Base-by-base conservation (phyloP, 2,888 invertebrate genomes). In the Julus scandinavius region DNA sequence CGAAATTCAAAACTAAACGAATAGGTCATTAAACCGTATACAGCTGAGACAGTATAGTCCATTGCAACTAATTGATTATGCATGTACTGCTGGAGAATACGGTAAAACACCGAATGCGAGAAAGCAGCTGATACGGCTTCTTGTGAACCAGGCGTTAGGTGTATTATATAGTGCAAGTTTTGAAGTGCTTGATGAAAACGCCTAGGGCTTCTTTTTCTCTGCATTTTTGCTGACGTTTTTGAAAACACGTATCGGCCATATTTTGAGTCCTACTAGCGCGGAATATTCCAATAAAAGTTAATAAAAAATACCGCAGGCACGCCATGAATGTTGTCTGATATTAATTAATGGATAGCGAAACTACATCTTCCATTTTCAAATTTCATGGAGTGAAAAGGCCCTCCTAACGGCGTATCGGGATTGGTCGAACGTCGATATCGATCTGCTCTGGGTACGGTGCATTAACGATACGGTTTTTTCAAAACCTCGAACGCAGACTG, bases 331-430 rank as follows among this genome's bases (percentile, higher is more conserved):
- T 72, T 72, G 72, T n/a, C 29, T 29, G 72, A 72, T 29, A 72
- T 72, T 72, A 72, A 72, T 72, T 72, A 72, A 72, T 29, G 29
- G 29, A 72, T 29, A n/a, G 29, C n/a, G 29, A 7, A 72, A 72
- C 72, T n/a, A 72, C 11, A 11, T 29, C 72, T 72, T 29, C 63
- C 58, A 72, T 72, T 72, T 72, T 72, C 72, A 72, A 72, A 72
- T 72, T 72, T 72, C 72, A 72, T 11, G 29, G 5, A 72, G 72
- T 72, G 29, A 72, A 72, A 72, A 72, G n/a, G 17, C 58, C n/a
- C n/a, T n/a, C 58, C n/a, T 4, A 29, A 72, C 29, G 72, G 72
- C 29, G 11, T 72, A 29, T 29, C 7, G 72, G 29, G 72, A 72
- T 72, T 72, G 72, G 72, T 29, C 72, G 72, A 72, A 29, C 29